Base-by-base conservation (phyloP, 1,140 invertebrate species). In the Myzus persicae region DNA sequence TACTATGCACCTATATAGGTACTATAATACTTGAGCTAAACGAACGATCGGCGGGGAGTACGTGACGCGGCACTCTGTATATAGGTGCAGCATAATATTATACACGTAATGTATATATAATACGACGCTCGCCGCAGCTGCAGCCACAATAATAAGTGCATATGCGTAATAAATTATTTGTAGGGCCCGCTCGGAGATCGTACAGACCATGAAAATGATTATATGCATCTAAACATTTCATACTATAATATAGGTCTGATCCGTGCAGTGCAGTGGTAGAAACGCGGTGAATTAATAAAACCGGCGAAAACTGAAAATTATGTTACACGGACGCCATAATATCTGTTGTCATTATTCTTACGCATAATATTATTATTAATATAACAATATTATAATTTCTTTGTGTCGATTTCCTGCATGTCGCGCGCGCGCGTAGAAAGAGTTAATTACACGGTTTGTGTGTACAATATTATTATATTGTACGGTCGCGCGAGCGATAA, bases 331-430 rank as follows among this genome's bases (percentile, higher is more conserved):
- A n/a, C n/a, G n/a, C n/a, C n/a, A n/a, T n/a, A n/a, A n/a, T 76
- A n/a, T 18, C 9, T n/a, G 11, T 67, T 67, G 31, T 67, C 18
- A 76, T 76, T 76, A 76, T 76, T 76, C 59, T 14, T 76, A 76
- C 31, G 14, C 18, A 67, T 67, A 67, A n/a, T 59, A 51, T 51
- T 48, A 48, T 48, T 59, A 31, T 31, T 59, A 54, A 9, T 54
- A 54, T 54, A 54, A 54, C 26, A 36, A 22, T 82, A 40, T 40
- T 14, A 42, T 85, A 26, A 26, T 85, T 22, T 42, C 82, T 40
- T 85, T 40, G 82, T 85, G 82, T 82, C 36, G 81, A 82, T 82
- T 82, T 82, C 38, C 81, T 82, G 24, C 82, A 87, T 46, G 42
- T 84, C 42, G 24, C 42, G 42, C 31, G 42, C 24, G 38, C 87